Percentiles rank a stretch among this genome's conserved stretches.
Conservation (phyloP, 1,140 invertebrate genomes). For the Brachionus rubens region DNA sequence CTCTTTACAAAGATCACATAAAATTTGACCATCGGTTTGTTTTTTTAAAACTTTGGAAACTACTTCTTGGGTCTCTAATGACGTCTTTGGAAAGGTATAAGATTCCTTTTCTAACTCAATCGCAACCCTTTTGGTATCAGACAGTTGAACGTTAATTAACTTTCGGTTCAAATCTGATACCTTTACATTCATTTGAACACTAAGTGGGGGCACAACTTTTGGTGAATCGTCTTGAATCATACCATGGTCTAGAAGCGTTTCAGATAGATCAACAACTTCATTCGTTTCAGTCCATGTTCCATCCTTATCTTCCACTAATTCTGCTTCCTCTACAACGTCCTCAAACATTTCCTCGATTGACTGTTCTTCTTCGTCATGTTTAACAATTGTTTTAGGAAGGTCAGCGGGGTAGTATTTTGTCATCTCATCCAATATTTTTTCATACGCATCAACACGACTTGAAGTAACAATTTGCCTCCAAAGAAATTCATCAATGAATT, state of each 20-base stretch:
- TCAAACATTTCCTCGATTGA: no score
- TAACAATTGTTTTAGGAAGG: background rate
- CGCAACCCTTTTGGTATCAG: background rate
- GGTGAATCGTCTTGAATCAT: no score
- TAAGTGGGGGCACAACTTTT: no score
- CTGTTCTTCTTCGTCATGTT: background rate
- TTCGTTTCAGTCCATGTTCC: background rate
- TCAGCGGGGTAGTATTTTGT: slow-evolving; percentile 1
- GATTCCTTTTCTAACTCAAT: background rate
- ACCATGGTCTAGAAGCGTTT: no score
- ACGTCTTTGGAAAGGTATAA: background rate
- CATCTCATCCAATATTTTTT: slow-evolving; percentile 9
- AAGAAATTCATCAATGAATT: slow-evolving; percentile 5
- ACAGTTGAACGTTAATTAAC: background rate
- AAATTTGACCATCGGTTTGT: background rate
- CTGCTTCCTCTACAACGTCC: no score
- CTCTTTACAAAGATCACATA: background rate
- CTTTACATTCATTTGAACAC: background rate
- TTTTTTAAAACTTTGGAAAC: background rate
- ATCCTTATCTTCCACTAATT: no score
- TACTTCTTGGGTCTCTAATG: background rate
- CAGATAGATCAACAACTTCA: no score
- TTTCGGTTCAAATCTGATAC: background rate
- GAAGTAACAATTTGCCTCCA: background rate
- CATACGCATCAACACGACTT: background rate